Percentiles rank a stretch among this genome's conserved stretches.
Evolutionary conservation across 2,888 invertebrate genomes (phyloP).

Genomic region (Macaria notata): DNA sequence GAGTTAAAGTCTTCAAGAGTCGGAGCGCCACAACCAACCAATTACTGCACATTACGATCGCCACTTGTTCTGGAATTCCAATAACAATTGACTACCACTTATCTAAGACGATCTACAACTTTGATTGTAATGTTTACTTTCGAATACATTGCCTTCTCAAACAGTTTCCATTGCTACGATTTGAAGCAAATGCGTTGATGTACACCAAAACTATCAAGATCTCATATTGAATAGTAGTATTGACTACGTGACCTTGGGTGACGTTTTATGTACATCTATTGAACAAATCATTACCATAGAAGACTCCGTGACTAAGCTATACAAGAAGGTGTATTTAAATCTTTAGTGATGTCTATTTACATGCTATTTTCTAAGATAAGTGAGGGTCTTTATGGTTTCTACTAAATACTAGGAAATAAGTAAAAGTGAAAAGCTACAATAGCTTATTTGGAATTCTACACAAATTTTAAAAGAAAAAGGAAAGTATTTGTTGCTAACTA

Average conservation of each 20-base stretch:
- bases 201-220: conserved; percentile 41
- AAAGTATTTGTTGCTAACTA: too few species aligned
- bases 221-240: conserved; percentile 46
- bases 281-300: conserved; percentile 66
- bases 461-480: too few species aligned
- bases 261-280: conserved; percentile 53
- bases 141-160: conserved; percentile 37
- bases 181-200: conserved; percentile 40
- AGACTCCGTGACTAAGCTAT: conserved; percentile 53
- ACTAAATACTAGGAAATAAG: too few species aligned
- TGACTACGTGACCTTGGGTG: conserved; percentile 54
- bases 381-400: too few species aligned
- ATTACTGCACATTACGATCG: neutral
- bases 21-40: neutral
- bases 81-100: conserved; percentile 10
- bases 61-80: conserved; percentile 26
- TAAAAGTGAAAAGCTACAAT: too few species aligned
- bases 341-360: neutral
- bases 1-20: too few species aligned
- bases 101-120: neutral
- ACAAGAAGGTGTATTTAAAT: conserved; percentile 34
- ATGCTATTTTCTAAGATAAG: too few species aligned
- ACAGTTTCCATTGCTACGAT: conserved; percentile 31
- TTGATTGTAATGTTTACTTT: conserved; percentile 11
- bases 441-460: too few species aligned